Conservation (phyloP, 2,797 vertebrate species). For the Lophura swinhoii region DNA sequence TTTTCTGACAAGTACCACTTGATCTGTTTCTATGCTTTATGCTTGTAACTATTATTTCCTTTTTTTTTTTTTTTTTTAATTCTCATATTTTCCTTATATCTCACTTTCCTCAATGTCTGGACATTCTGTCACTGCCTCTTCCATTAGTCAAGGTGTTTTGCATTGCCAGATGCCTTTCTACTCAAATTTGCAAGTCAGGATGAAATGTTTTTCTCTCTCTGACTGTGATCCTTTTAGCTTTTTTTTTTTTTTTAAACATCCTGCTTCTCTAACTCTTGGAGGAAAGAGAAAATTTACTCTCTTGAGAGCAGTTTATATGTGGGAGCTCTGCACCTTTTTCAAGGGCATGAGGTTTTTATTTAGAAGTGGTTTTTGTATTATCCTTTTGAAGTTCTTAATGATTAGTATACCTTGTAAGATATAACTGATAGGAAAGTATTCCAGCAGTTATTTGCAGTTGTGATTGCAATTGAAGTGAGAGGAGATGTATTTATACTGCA, state of each 20-base stretch:
- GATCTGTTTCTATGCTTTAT: background rate
- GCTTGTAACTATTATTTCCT: background rate
- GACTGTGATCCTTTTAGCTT: background rate
- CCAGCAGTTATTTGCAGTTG: background rate
- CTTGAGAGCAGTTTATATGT: background rate
- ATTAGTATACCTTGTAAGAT: background rate
- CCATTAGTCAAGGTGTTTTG: background rate
- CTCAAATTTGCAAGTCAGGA: background rate
- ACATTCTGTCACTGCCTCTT: background rate
- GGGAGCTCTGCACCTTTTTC: background rate
- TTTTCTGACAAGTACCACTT: background rate
- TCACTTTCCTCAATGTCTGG: background rate
- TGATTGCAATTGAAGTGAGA: background rate
- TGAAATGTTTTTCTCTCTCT: background rate
- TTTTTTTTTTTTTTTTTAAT: background rate
- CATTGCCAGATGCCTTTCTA: conserved; percentile 35
- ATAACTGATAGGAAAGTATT: background rate
- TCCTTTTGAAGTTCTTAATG: background rate
- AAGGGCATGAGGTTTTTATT: background rate
- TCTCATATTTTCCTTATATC: background rate
- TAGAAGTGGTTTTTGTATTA: background rate
- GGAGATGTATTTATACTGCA: background rate
- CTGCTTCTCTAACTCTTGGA: background rate
- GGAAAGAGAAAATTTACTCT: background rate
- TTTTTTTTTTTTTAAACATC: background rate